Percentiles rank a stretch among this genome's conserved stretches.
phyloP scores from a whole-genome alignment of 2,797 vertebrate genomes.

The Philypnodon macrostomus region DNA sequence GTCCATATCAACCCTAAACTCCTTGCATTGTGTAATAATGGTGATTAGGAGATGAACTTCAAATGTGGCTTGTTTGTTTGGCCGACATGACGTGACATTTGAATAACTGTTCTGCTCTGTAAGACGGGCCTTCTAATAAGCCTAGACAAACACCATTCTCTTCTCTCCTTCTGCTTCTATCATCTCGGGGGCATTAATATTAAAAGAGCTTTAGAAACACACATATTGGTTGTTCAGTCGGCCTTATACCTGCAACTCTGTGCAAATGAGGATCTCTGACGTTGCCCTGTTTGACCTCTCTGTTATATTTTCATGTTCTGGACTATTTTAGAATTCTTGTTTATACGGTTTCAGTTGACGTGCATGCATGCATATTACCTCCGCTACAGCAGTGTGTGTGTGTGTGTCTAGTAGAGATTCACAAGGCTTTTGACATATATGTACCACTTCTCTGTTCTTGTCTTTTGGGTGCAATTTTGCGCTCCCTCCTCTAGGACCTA shows the following conservation, averaged over 20 bases:
- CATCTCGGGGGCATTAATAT: constrained; percentile 71
- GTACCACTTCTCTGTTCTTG: constrained; percentile 41
- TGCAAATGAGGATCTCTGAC: constrained; percentile 72
- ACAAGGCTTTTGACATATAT: constrained; percentile 37
- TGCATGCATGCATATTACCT: constrained; percentile 72
- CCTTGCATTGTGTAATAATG: constrained; percentile 61
- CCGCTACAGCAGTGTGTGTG: no score
- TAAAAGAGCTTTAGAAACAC: constrained; percentile 70
- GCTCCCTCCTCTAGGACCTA: constrained; percentile 77
- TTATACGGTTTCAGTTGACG: constrained; percentile 72
- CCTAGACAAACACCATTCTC: constrained; percentile 66
- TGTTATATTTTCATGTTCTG: constrained; percentile 67
- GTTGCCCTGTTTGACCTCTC: constrained; percentile 70
- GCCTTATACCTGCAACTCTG: constrained; percentile 59
- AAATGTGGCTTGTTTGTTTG: constrained; percentile 74
- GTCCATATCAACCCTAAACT: constrained; percentile 45
- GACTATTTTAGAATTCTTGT: constrained; percentile 76
- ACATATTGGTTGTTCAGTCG: constrained; percentile 46
- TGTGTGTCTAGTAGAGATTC: constrained; percentile 13
- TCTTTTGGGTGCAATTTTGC: constrained; percentile 80
- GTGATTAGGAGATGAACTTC: constrained; percentile 68
- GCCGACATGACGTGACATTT: constrained; percentile 71
- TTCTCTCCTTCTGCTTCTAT: constrained; percentile 38
- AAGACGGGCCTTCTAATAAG: constrained; percentile 75
- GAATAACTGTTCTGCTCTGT: constrained; percentile 69